Evolutionary conservation across 2,797 vertebrate species (phyloP).

Genomic region (Cyprinella venusta): DNA sequence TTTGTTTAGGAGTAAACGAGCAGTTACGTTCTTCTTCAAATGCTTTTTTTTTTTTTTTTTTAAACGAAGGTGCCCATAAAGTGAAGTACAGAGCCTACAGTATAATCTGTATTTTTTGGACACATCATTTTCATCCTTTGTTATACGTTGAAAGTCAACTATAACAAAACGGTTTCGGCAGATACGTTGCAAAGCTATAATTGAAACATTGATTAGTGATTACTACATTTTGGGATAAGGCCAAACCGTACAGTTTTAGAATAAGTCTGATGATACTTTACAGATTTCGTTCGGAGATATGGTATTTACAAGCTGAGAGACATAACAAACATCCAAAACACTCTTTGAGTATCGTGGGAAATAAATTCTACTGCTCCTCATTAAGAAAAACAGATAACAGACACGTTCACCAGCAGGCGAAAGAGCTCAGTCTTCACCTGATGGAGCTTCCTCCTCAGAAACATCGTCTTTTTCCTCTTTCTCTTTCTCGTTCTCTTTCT

Average conservation of each 20-base stretch:
- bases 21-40: constrained; percentile 17
- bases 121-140: background rate
- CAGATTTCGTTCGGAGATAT: constrained; percentile 58
- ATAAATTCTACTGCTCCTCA: constrained; percentile 56
- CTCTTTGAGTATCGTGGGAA: constrained; percentile 75
- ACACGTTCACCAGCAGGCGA: constrained; percentile 49
- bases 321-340: constrained; percentile 75
- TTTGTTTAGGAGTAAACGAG: background rate
- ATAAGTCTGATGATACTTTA: constrained; percentile 56
- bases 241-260: constrained; percentile 49
- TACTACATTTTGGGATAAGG: constrained; percentile 42
- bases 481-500: constrained; percentile 73
- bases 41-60: background rate
- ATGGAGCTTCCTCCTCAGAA: constrained; percentile 95
- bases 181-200: constrained; percentile 29
- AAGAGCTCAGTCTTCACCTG: constrained; percentile 93
- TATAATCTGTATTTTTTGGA: constrained; percentile 20
- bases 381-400: constrained; percentile 63
- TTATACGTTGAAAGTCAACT: constrained; percentile 18
- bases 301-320: constrained; percentile 65
- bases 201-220: constrained; percentile 41
- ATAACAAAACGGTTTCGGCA: constrained; percentile 34
- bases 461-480: constrained; percentile 87
- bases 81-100: constrained; percentile 3
- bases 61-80: background rate